Evolutionary conservation across 2,113 vertebrate genomes (phyloP).

Genomic region (Cephalopterus ornatus): DNA sequence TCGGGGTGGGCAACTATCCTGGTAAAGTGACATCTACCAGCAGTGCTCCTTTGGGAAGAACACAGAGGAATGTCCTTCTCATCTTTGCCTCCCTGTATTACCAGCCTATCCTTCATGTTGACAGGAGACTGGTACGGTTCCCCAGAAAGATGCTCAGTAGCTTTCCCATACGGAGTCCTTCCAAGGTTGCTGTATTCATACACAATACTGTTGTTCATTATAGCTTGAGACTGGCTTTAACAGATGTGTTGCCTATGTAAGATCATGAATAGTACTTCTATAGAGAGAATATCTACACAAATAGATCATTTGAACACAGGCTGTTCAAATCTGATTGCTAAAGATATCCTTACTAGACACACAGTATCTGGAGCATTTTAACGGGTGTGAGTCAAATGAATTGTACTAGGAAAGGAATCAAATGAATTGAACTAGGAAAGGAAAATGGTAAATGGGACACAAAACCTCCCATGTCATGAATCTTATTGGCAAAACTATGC

Average conservation of each 20-base stretch:
- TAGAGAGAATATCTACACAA: not conserved
- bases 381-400: not conserved
- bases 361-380: not conserved
- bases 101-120: not conserved
- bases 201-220: not conserved
- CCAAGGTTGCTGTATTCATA: not conserved
- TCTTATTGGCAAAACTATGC: not conserved
- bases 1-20: not conserved
- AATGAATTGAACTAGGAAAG: not conserved
- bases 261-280: not conserved
- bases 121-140: not conserved
- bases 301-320: not conserved
- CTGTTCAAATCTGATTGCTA: not conserved
- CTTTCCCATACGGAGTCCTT: not conserved
- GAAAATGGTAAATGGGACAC: not conserved
- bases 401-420: not conserved
- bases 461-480: accelerated
- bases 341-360: not conserved
- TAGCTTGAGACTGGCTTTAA: not conserved
- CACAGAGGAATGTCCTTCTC: not conserved
- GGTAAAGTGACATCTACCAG: not conserved
- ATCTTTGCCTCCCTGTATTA: not conserved
- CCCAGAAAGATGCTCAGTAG: not conserved
- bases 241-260: not conserved
- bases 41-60: not conserved